These are phyloP conservation scores for Nomada fucata DNA, from an alignment of 2,888 invertebrate species.

Conservation along the genomic window DNA sequence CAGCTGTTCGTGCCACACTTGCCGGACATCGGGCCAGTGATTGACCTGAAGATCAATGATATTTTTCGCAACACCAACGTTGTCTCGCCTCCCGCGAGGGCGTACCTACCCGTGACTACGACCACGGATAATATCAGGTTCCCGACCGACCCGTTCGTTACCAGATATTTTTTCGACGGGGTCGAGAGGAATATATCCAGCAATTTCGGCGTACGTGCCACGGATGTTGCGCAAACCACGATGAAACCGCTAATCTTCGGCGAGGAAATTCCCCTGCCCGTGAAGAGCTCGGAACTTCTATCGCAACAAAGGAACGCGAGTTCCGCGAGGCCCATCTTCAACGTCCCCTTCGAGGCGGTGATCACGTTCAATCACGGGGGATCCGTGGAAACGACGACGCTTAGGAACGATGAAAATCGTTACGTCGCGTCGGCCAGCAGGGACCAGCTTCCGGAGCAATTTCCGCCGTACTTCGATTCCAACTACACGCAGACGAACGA, in stretches of 20 bases:
- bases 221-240: background rate
- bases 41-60: constrained; percentile 59
- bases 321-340: constrained; percentile 69
- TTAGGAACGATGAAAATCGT: constrained; percentile 22
- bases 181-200: constrained; percentile 35
- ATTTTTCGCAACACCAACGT: constrained; percentile 57
- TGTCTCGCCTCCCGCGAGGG: constrained; percentile 47
- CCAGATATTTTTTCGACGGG: constrained; percentile 49
- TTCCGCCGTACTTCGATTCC: constrained; percentile 76
- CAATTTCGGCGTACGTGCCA: background rate
- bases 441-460: constrained; percentile 72
- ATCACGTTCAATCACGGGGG: constrained; percentile 79
- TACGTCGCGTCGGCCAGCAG: constrained; percentile 19
- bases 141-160: constrained; percentile 38
- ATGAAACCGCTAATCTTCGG: background rate
- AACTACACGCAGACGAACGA: constrained; percentile 61
- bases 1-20: constrained; percentile 37
- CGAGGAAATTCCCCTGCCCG: constrained; percentile 24
- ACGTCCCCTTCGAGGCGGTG: constrained; percentile 81
- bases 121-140: constrained; percentile 30
- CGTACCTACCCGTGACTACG: constrained; percentile 50
- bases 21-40: constrained; percentile 24
- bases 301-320: constrained; percentile 31
- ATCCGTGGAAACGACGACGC: constrained; percentile 28
- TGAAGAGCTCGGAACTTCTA: constrained; percentile 46